Percentiles rank a stretch among this genome's conserved stretches.
Conservation (phyloP, 2,113 vertebrate genomes). For the Nansenia antarctica region DNA sequence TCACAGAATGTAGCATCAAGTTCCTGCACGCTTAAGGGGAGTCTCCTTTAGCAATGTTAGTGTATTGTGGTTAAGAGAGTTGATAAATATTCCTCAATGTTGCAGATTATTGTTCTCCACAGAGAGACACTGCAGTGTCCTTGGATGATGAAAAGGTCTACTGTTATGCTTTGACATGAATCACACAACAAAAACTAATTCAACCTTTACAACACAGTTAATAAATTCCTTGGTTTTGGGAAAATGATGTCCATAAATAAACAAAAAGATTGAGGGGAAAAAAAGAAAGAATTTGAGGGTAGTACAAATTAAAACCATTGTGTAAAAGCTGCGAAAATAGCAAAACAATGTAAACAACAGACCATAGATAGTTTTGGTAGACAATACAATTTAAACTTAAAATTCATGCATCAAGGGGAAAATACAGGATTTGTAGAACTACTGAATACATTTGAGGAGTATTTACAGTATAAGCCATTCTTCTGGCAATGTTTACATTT, state of each 20-base stretch:
- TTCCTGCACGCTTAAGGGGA: neutral
- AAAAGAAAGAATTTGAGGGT: neutral
- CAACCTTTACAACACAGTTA: neutral
- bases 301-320: neutral
- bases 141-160: neutral
- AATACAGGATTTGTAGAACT: neutral
- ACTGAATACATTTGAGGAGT: conserved; percentile 5
- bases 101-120: neutral
- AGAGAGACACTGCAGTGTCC: neutral
- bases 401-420: conserved; percentile 18
- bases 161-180: neutral
- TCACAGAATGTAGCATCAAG: neutral
- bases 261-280: neutral
- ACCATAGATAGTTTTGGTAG: neutral
- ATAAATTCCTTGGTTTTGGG: neutral
- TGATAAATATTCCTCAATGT: neutral
- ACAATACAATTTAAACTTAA: neutral
- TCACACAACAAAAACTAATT: no score
- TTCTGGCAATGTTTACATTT: no score
- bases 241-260: neutral
- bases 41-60: neutral
- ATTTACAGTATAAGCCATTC: no score
- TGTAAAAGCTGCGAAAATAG: neutral
- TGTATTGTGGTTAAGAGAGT: neutral
- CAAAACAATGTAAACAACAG: neutral